phyloP scores from a whole-genome alignment of 2,888 invertebrate genomes.

The Drosophila mimetica region DNA sequence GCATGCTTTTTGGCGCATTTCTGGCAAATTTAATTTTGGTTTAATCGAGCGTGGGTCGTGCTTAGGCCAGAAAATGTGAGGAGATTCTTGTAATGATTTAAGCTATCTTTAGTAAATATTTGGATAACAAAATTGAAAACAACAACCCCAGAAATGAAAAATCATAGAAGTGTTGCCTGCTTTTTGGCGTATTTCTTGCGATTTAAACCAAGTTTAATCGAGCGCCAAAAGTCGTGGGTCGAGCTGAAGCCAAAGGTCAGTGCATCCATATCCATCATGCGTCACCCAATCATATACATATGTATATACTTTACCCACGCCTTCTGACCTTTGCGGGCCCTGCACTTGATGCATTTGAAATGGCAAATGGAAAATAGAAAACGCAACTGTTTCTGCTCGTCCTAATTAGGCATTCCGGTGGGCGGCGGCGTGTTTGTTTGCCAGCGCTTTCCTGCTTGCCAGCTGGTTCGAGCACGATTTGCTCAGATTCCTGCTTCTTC shows the following conservation, averaged over 20 bases:
- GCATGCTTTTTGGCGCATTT: neutral
- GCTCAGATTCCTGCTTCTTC: slow-evolving; percentile 12
- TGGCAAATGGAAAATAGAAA: slow-evolving; percentile 8
- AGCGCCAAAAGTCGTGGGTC: too few relatives aligned
- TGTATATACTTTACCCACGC: neutral
- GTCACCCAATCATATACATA: too few relatives aligned
- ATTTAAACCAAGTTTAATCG: too few relatives aligned
- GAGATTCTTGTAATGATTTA: too few relatives aligned
- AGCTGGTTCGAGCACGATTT: slow-evolving; percentile 17
- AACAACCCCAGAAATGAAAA: too few relatives aligned
- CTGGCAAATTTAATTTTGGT: too few relatives aligned
- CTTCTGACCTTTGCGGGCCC: slow-evolving; percentile 41
- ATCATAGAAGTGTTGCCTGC: too few relatives aligned
- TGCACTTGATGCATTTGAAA: slow-evolving; percentile 31
- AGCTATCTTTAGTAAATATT: too few relatives aligned
- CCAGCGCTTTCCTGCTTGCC: neutral
- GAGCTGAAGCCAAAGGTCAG: neutral
- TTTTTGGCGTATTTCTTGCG: too few relatives aligned
- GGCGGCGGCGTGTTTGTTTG: slow-evolving; percentile 8
- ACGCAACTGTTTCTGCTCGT: slow-evolving; percentile 26
- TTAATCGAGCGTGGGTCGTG: too few relatives aligned
- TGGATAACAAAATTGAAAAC: too few relatives aligned
- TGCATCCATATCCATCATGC: slow-evolving; percentile 7
- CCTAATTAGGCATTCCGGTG: slow-evolving; percentile 59
- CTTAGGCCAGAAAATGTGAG: too few relatives aligned